These are phyloP conservation scores for Nysson spinosus DNA, from an alignment of 2,888 invertebrate species.

Conservation along the genomic window DNA sequence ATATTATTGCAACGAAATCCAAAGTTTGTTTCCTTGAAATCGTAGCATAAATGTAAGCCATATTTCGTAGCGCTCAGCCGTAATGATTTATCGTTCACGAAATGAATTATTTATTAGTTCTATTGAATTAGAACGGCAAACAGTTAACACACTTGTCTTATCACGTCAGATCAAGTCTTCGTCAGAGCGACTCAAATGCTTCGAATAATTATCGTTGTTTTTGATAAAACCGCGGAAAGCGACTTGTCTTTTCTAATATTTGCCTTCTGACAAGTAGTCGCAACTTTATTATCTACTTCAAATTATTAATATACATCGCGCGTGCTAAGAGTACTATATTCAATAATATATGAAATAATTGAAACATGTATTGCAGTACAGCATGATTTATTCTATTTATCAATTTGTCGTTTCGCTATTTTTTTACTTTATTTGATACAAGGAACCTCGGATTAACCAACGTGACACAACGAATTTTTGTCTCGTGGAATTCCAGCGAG, in stretches of 20 bases:
- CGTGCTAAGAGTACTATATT: too few relatives aligned
- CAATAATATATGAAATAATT: too few relatives aligned
- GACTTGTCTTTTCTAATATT: too few relatives aligned
- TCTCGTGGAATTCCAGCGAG: constrained; percentile 37
- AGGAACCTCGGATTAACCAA: constrained; percentile 64
- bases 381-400: constrained; percentile 22
- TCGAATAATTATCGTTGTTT: neutral
- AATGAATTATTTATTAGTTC: constrained; percentile 33
- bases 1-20: too few relatives aligned
- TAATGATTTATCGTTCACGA: constrained; percentile 4
- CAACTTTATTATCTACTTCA: too few relatives aligned
- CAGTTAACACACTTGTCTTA: constrained; percentile 12
- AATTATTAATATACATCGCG: too few relatives aligned
- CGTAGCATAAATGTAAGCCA: constrained; percentile 6
- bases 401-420: constrained; percentile 32
- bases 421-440: constrained; percentile 14
- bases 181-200: constrained; percentile 2
- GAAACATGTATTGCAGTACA: too few relatives aligned
- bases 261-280: too few relatives aligned
- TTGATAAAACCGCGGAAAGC: neutral
- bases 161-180: constrained; percentile 4
- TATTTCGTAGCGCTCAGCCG: constrained; percentile 7
- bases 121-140: constrained; percentile 17
- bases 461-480: constrained; percentile 66
- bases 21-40: too few relatives aligned